Conservation (phyloP, 92 coral and sea anemone genomes). For the Parazoanthus atlanticus region DNA sequence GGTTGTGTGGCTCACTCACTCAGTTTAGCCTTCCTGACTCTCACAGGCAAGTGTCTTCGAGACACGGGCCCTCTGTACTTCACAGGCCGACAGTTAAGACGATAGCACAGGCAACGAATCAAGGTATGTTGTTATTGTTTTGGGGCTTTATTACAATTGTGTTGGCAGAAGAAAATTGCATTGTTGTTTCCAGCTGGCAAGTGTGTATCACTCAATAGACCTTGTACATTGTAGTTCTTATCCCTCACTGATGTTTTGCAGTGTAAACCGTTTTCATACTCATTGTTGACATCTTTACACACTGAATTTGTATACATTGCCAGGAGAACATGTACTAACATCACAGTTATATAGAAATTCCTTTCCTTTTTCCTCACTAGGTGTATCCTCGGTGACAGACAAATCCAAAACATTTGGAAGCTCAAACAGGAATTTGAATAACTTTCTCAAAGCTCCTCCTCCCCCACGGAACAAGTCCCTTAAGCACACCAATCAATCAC, state of each 20-base stretch:
- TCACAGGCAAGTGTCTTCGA: conserved; percentile 60
- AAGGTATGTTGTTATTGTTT: conserved; percentile 56
- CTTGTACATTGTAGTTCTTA: too few relatives aligned
- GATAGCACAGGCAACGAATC: conserved; percentile 92
- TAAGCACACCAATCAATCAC: conserved; percentile 66
- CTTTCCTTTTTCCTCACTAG: conserved; percentile 36
- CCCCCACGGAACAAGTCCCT: conserved; percentile 82
- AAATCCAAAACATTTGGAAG: conserved; percentile 65
- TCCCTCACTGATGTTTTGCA: too few relatives aligned
- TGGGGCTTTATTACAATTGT: background rate
- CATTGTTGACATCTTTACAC: too few relatives aligned
- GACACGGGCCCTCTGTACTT: conserved; percentile 80
- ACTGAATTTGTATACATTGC: too few relatives aligned
- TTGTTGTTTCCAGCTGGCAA: background rate
- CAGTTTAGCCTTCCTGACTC: background rate
- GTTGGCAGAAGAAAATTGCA: background rate
- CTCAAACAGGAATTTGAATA: conserved; percentile 65
- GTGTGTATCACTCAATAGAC: too few relatives aligned
- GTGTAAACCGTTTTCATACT: too few relatives aligned
- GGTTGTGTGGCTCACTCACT: background rate
- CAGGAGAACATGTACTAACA: too few relatives aligned
- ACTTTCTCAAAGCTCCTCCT: conserved; percentile 90
- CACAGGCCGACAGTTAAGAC: conserved; percentile 92
- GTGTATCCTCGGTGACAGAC: conserved; percentile 66
- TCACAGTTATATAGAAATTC: background rate